Percentiles rank a stretch among this genome's conserved stretches.
Evolutionary conservation across 1,140 invertebrate species (phyloP).

Genomic region (Zaprionus davidi): DNA sequence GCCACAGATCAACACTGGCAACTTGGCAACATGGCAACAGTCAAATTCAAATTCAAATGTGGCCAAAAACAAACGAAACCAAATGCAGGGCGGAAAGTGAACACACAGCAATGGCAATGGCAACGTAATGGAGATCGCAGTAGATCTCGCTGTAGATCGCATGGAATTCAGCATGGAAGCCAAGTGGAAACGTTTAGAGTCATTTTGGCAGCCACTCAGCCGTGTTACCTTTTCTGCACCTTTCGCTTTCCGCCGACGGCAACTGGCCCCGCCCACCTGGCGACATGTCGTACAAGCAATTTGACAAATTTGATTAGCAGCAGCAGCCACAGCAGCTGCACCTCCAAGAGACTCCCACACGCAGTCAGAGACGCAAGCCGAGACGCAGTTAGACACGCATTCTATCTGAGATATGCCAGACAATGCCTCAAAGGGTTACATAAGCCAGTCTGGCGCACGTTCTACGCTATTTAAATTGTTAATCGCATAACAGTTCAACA

Average conservation of each 20-base stretch:
- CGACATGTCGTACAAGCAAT: conserved; percentile 54
- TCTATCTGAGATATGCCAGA: conserved; percentile 8
- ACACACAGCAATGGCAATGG: conserved; percentile 2
- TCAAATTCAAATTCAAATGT: conserved; percentile 30
- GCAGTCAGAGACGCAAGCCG: conserved; percentile 2
- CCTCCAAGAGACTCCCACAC: conserved; percentile 42
- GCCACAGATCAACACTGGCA: too few relatives aligned
- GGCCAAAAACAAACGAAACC: conserved; percentile 24
- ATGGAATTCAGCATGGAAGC: conserved; percentile 69
- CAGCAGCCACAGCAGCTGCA: conserved; percentile 42
- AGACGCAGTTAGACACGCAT: background rate
- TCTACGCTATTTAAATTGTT: conserved; percentile 65
- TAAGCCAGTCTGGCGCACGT: conserved; percentile 16
- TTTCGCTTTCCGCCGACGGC: conserved; percentile 49
- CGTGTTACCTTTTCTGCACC: conserved; percentile 72
- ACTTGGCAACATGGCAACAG: conserved; percentile 10
- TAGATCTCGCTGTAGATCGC: conserved; percentile 1
- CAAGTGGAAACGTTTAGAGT: conserved; percentile 49
- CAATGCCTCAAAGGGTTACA: conserved; percentile 37
- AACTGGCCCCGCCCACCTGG: conserved; percentile 25
- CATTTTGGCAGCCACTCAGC: conserved; percentile 54
- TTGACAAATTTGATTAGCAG: conserved; percentile 77
- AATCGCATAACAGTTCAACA: conserved; percentile 61
- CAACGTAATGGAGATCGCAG: conserved; percentile 17
- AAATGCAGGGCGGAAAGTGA: conserved; percentile 33